Evolutionary conservation across 2,113 vertebrate genomes (phyloP).

Genomic region (Pelodiscus sinensis): DNA sequence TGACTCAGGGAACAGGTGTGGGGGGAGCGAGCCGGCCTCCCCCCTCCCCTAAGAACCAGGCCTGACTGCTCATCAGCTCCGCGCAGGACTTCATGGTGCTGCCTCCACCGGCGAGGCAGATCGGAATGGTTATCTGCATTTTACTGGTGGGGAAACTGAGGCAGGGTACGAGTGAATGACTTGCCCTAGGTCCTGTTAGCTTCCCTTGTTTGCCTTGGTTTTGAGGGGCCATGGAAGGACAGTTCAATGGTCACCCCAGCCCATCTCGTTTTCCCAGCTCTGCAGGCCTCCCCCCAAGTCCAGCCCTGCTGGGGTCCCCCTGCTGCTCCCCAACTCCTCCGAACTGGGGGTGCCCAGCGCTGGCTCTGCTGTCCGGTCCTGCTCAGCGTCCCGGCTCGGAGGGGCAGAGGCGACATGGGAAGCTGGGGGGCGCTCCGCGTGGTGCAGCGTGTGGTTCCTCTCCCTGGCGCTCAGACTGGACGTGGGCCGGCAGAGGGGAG

Average conservation of each 20-base stretch:
- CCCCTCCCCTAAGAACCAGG: too few species aligned
- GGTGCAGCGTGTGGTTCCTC: conserved; percentile 24
- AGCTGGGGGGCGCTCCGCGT: background rate
- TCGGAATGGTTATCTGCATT: too few species aligned
- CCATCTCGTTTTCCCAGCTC: background rate
- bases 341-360: background rate
- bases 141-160: too few species aligned
- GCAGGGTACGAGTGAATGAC: too few species aligned
- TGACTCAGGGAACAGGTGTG: too few species aligned
- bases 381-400: background rate
- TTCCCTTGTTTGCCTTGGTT: background rate
- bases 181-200: too few species aligned
- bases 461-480: background rate
- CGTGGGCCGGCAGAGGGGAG: background rate
- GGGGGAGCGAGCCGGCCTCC: too few species aligned
- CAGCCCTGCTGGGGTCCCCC: background rate
- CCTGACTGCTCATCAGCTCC: too few species aligned
- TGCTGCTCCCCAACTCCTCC: background rate
- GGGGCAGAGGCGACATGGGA: background rate
- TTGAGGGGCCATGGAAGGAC: background rate
- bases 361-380: background rate
- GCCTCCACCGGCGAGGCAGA: too few species aligned
- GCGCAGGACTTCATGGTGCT: too few species aligned
- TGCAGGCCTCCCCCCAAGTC: background rate
- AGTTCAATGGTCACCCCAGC: background rate